Conservation (phyloP, 2,888 invertebrate species). For the Pristionchus fissidentatus region DNA sequence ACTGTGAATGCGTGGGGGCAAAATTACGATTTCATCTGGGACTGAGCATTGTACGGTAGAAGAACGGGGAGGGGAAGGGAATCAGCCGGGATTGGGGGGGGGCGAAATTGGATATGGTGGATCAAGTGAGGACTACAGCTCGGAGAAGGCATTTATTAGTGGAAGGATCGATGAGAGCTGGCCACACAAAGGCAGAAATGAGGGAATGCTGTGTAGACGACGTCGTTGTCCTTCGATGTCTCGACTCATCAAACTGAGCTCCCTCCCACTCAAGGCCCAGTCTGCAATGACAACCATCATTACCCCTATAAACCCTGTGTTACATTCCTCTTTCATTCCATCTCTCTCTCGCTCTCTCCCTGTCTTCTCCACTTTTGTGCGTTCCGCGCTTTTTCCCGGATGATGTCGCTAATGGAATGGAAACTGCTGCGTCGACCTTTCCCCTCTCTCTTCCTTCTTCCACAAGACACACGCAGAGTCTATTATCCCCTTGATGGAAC, state of each 20-base stretch:
- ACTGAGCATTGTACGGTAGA: not conserved
- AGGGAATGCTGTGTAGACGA: not conserved
- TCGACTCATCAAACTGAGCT: slow-evolving; percentile 56
- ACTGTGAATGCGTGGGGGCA: slow-evolving; percentile 13
- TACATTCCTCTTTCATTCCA: not conserved
- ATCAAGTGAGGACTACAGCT: slow-evolving; percentile 63
- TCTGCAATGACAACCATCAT: slow-evolving; percentile 52
- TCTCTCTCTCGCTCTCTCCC: no score
- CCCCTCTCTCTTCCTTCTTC: not conserved
- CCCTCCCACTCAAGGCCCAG: slow-evolving; percentile 61
- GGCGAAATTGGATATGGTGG: not conserved
- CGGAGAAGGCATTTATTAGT: slow-evolving; percentile 60
- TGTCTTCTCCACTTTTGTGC: not conserved
- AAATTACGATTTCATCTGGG: slow-evolving; percentile 11
- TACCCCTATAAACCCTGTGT: not conserved
- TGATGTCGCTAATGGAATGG: slow-evolving; percentile 31
- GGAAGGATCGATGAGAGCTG: slow-evolving; percentile 59
- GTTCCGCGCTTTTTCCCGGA: slow-evolving; percentile 11
- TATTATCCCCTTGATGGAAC: slow-evolving; percentile 27
- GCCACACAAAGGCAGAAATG: slow-evolving; percentile 63
- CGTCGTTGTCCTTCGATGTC: slow-evolving; percentile 53
- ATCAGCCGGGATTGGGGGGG: not conserved
- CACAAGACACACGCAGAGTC: not conserved
- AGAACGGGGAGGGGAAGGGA: not conserved
- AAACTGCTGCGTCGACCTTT: not conserved